Evolutionary conservation across 2,797 vertebrate genomes (phyloP), one percentile per base, ranked within the genome.

Genomic region (Sebastes cheni): DNA sequence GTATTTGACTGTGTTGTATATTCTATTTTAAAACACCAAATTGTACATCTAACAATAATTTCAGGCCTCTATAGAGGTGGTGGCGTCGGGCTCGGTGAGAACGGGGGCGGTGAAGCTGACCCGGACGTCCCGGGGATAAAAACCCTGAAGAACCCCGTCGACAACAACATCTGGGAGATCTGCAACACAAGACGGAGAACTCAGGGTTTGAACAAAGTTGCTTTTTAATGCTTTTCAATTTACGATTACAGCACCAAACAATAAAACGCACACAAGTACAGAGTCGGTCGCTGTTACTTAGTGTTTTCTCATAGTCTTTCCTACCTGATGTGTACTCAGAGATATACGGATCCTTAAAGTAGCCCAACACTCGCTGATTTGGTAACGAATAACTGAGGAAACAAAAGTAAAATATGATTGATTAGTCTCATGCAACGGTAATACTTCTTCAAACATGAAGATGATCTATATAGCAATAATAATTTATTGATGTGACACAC

Each of bases 141-240:
- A 91, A 29, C 96, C 96, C 79, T 95, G 94, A 29, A 96, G 92
- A 34, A 96, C 95, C 0, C 96, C 96, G 2, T 94, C 92, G 52
- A 90, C 90, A 1, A 96, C 92, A 2, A 96, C 39, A 29, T 96
- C 93, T 10, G 95, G 95, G 9, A 96, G 93, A 61, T 80, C 96
- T 96, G 91, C 3, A 72, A 78, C 36, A 89, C 46, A 81, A 80
- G 29, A 89, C 30, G 80, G 13, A 74, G 34, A 74, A 32, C 10
- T 59, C 29, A 27, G 18, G 42, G 52, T 71, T 61, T 18, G 8
- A 18, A 12, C 6, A 23, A 52, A 18, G 20, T 6, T 4, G 29
- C 16, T 2, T 59, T 56, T 34, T 4, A 8, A 73, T n/a, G n/a
- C 13, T 27, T 46, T 55, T 60, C 5, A 32, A 11, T 6, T 42